Evolutionary conservation across 2,113 vertebrate genomes (phyloP), one percentile per base, ranked within the genome.

Genomic region (Ciconia boyciana): DNA sequence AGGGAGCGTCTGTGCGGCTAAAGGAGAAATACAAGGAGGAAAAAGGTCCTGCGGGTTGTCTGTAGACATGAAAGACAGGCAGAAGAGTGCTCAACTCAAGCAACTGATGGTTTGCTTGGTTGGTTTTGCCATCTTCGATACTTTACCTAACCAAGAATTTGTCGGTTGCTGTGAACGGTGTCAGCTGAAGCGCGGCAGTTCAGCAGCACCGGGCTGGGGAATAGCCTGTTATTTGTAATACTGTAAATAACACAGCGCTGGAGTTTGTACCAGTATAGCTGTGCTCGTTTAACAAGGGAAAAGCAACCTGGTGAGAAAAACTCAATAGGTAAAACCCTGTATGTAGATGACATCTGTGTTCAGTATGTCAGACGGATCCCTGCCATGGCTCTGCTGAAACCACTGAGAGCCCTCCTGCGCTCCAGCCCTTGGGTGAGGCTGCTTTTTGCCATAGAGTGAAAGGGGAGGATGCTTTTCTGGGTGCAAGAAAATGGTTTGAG

Each of bases 401-500:
- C 0, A 0, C 32, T 15, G 26, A 58, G n/a, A 28, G 49, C 31
- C 11, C 29, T 94, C 10, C 28, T 39, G 48, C 0, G 2, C 49
- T 65, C 36, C 64, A 71, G 26, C 16, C 25, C 41, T 3, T 60
- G n/a, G 60, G 34, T n/a, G 87, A 74, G 66, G 55, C 16, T 80
- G 34, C 32, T 24, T 64, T 69, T 81, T 55, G 57, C 48, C 55
- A 16, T 2, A 22, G 26, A 22, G 13, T 31, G 25, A 52, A 64
- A 44, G 29, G 25, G 39, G 6, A 58, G 13, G 52, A n/a, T 25
- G 36, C 26, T 89, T 79, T 52, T 62, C 28, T n/a, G 19, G 11
- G 31, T n/a, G 19, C 18, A 21, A 34, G 39, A 44, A 69, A 24
- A 69, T 4, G 4, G 26, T 41, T 31, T 86, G 87, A 61, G 54